phyloP scores from a whole-genome alignment of 2,113 vertebrate species.

The Taxidea taxus region DNA sequence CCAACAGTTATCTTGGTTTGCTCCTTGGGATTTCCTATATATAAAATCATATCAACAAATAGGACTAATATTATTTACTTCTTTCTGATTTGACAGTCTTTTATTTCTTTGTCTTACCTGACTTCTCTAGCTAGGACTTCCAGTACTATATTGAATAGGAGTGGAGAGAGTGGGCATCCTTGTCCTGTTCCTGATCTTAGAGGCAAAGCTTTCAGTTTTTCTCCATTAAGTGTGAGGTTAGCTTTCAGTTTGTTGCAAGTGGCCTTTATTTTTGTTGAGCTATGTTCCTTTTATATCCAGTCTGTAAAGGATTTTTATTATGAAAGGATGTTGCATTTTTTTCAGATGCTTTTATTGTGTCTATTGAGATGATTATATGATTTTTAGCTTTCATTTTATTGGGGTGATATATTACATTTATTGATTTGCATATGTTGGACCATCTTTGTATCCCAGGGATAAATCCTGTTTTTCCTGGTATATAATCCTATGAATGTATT shows the following conservation, averaged over 20 bases:
- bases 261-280: background rate
- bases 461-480: background rate
- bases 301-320: background rate
- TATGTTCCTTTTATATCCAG: background rate
- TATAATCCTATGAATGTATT: background rate
- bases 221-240: background rate
- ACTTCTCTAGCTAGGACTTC: background rate
- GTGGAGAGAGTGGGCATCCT: background rate
- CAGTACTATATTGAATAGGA: background rate
- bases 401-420: background rate
- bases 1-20: background rate
- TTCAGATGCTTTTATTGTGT: background rate
- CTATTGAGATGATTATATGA: background rate
- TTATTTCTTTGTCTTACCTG: background rate
- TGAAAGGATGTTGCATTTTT: background rate
- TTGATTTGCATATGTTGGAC: background rate
- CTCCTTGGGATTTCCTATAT: background rate
- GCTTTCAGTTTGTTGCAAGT: background rate
- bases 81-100: background rate
- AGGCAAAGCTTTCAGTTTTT: background rate
- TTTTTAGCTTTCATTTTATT: background rate
- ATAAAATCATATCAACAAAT: background rate
- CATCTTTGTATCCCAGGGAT: background rate
- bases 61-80: background rate
- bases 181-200: background rate